Evolutionary conservation across 2,888 invertebrate species (phyloP), one percentile per base, ranked within the genome.

Genomic region (Caenorhabditis angaria): DNA sequence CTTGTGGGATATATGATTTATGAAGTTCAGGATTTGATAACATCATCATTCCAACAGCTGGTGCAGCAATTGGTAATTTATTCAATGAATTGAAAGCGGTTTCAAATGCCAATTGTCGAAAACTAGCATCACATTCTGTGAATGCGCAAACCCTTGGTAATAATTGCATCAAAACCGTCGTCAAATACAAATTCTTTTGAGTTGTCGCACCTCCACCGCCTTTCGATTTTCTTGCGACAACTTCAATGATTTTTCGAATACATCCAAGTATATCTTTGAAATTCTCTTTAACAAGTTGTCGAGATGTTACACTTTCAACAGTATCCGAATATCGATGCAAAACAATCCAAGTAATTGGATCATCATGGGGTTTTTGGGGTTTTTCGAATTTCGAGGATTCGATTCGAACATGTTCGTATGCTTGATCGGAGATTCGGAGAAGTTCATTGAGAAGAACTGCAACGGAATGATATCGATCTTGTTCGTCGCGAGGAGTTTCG

Each of bases 251-350:
- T 20, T 58, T 48, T 0, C 64, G 54, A 27, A 64, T 57, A 12
- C 61, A 47, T 18, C 57, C 63, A 8, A 63, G 3, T 20, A 71
- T 65, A 82, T 91, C 92, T 77, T 93, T 92, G 88, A 94, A 94
- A 47, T 94, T 92, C 63, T 94, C 93, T 61, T 90, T 90, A 71
- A 97, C 91, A 48, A 97, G 90, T 79, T 92, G 92, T 51, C 92
- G 91, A 82, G 96, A 95, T 12, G 94, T 93, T 18, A 93, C 92
- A 2, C 96, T 96, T 88, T 95, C 95, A 86, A 93, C 92, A 14
- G 93, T 91, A 10, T 91, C 91, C 22, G 78, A 70, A 63, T 68
- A 56, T 56, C 78, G 67, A 76, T 8, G 69, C 63, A 69, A 61
- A 25, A 73, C 61, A 18, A 86, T 67, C 84, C 84, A 83, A 28